These are phyloP conservation scores for Hydropsyche betteni DNA, from an alignment of 2,888 invertebrate genomes.

Conservation along the genomic window DNA sequence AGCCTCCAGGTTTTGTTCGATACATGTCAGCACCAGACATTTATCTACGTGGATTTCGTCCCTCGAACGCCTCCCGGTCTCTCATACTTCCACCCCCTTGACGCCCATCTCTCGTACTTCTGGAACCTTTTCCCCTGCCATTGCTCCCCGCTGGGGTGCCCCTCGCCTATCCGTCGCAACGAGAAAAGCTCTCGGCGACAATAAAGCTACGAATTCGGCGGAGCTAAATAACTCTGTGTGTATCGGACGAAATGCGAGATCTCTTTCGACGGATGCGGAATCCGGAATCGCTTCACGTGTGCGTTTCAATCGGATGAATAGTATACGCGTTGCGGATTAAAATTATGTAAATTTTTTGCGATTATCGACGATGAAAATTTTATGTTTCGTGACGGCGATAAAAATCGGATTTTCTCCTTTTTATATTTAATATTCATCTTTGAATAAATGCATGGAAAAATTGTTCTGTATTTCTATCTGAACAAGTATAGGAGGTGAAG, in stretches of 20 bases:
- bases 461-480: too few relatives aligned
- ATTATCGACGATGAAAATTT: too few relatives aligned
- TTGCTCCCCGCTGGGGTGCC: background rate
- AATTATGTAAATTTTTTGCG: too few relatives aligned
- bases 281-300: background rate
- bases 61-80: slow-evolving; percentile 2
- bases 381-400: too few relatives aligned
- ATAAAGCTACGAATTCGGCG: slow-evolving; percentile 35
- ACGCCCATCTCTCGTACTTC: too few relatives aligned
- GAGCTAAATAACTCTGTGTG: slow-evolving; percentile 39
- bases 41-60: slow-evolving; percentile 43
- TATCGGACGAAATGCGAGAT: slow-evolving; percentile 39
- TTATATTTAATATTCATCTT: too few relatives aligned
- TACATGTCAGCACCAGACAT: slow-evolving; percentile 47
- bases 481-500: too few relatives aligned
- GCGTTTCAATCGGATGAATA: background rate
- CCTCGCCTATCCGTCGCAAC: slow-evolving; percentile 5
- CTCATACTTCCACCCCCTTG: slow-evolving; percentile 2
- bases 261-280: slow-evolving; percentile 9
- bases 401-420: too few relatives aligned
- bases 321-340: too few relatives aligned
- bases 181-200: slow-evolving; percentile 41
- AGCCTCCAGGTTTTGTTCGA: slow-evolving; percentile 45
- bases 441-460: too few relatives aligned
- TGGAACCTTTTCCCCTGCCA: background rate